Evolutionary conservation across 2,888 invertebrate species (phyloP).

Genomic region (Drosophila rellima): DNA sequence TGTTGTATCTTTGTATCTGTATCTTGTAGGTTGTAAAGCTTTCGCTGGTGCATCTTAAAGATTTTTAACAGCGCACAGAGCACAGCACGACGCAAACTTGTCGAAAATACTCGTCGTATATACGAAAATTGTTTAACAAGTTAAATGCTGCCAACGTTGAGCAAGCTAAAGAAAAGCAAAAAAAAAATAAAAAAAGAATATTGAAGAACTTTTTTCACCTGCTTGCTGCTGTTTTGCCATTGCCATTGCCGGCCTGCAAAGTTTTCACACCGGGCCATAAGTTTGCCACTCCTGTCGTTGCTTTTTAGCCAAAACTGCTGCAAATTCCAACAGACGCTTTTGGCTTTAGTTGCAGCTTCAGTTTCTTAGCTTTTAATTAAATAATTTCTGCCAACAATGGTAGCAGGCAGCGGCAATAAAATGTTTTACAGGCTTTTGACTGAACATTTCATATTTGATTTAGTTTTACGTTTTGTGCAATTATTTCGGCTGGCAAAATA

Average conservation of each 20-base stretch:
- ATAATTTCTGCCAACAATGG: constrained; percentile 68
- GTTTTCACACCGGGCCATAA: constrained; percentile 74
- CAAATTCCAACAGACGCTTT: constrained; percentile 40
- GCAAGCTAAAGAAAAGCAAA: constrained; percentile 10
- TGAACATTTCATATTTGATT: constrained; percentile 65
- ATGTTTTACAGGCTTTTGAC: constrained; percentile 20
- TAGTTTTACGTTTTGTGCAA: constrained; percentile 51
- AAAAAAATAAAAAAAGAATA: constrained; percentile 2
- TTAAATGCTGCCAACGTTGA: constrained; percentile 65
- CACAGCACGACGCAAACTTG: constrained; percentile 60
- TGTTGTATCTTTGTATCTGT: constrained; percentile 39
- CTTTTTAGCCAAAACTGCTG: constrained; percentile 45
- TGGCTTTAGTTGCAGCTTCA: constrained; percentile 32
- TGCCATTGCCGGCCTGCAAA: constrained; percentile 35
- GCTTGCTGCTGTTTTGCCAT: constrained; percentile 40
- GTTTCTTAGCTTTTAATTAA: constrained; percentile 70
- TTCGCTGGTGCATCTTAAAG: constrained; percentile 63
- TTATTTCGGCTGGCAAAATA: constrained; percentile 78
- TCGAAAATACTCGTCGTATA: constrained; percentile 69
- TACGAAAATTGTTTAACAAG: constrained; percentile 80
- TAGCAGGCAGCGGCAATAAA: constrained; percentile 41
- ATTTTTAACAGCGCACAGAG: constrained; percentile 57
- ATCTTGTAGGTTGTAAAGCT: constrained; percentile 37
- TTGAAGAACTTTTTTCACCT: constrained; percentile 68
- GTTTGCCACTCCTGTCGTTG: constrained; percentile 54